Evolutionary conservation across 2,888 invertebrate genomes (phyloP), one percentile per base, ranked within the genome.

Genomic region (Ectropis crepuscularia): DNA sequence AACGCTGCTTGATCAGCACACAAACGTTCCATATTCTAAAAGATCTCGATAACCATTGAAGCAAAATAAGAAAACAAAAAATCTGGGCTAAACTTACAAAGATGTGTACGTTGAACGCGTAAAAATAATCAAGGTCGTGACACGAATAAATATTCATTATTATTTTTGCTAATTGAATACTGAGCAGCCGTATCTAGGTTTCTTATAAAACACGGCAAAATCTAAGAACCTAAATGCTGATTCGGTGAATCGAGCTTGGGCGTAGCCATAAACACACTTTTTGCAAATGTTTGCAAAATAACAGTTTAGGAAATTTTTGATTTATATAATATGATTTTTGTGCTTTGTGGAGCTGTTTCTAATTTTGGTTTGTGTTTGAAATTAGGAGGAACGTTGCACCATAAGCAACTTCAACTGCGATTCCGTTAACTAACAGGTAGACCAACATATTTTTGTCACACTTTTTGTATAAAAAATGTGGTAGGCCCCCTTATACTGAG

Each of bases 141-240:
- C 77, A 79, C 77, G 67, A 75, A 79, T 80, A 73, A 72, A 73
- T 74, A 76, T 68, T 67, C 49, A 58, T 65, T 65, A 59, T 75
- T 74, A 75, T 75, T 66, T 57, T 71, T 69, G 59, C 72, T 64
- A 70, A 74, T 75, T 69, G 69, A 78, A 75, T 70, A 70, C 75
- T 67, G 67, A 64, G 58, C 71, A 70, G 70, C 76, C 76, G 79
- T 74, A 74, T 71, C 74, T 73, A 57, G 57, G 73, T 74, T 75
- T 77, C 59, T 62, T 63, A 55, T 53, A 54, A 53, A 48, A 39
- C 5, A 6, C 12, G 47, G 53, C 37, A 48, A 55, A 11, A 61
- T 50, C 36, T 42, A 53, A 36, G 36, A 28, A 28, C 4, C 1
- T 47, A 41, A 42, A 36, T 48, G 9, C 6, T n/a, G 2, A 1